phyloP scores from a whole-genome alignment of 1,140 invertebrate species.

The Aphelinus atriplicis region DNA sequence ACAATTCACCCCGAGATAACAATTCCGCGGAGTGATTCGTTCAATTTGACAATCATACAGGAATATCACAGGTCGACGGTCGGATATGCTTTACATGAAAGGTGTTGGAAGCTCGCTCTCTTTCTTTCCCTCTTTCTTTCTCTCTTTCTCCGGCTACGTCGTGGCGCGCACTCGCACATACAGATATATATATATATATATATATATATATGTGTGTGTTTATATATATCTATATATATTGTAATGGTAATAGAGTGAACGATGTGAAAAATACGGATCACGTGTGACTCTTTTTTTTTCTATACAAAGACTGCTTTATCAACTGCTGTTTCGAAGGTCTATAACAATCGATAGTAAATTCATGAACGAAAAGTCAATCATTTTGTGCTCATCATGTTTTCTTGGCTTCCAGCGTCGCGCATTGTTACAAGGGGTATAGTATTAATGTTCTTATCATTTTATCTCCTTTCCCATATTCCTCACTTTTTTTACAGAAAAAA shows the following conservation, averaged over 20 bases:
- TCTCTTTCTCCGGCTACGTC: conserved; percentile 3
- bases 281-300: conserved; percentile 42
- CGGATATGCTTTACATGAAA: too few species aligned
- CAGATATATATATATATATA: too few species aligned
- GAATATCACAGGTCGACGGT: too few species aligned
- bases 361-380: conserved; percentile 37
- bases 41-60: too few species aligned
- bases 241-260: conserved; percentile 44
- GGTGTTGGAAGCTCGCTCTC: neutral
- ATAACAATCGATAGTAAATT: conserved; percentile 33
- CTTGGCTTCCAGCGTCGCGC: conserved; percentile 32
- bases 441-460: conserved; percentile 29
- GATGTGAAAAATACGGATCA: conserved; percentile 51
- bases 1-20: too few species aligned
- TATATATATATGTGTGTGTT: too few species aligned
- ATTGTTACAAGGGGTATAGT: conserved; percentile 31
- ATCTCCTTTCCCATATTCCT: conserved; percentile 14
- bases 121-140: neutral
- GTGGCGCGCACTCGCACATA: neutral
- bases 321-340: conserved; percentile 18
- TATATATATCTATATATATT: too few species aligned
- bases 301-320: conserved; percentile 19
- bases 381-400: conserved; percentile 31
- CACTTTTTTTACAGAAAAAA: conserved; percentile 29
- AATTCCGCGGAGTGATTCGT: too few species aligned